Percentiles rank a stretch among this genome's conserved stretches.
Evolutionary conservation across 2,888 invertebrate species (phyloP).

Genomic region (Meteorus cinctellus): DNA sequence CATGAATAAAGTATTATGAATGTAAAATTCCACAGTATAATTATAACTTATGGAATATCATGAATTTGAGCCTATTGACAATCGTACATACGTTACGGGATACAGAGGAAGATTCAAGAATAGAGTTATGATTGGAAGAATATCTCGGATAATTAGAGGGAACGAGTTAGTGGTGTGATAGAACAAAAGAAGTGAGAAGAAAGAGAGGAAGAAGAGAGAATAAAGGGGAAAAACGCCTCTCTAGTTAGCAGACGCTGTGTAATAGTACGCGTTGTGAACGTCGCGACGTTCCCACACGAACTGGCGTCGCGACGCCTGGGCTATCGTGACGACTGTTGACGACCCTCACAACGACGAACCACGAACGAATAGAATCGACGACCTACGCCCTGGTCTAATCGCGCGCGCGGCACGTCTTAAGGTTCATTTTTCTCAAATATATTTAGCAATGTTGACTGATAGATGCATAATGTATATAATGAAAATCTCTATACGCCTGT

Average conservation of each 20-base stretch:
- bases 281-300: conserved; percentile 66
- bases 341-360: conserved; percentile 14
- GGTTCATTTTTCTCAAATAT: not conserved
- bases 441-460: not conserved
- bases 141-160: not conserved
- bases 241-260: conserved; percentile 3
- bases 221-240: not conserved
- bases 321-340: conserved; percentile 25
- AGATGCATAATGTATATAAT: not conserved
- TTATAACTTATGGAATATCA: not conserved
- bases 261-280: conserved; percentile 55
- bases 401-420: not conserved
- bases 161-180: not conserved
- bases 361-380: conserved; percentile 12
- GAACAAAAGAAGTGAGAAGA: not conserved
- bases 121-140: not conserved
- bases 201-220: not conserved
- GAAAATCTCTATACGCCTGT: not conserved
- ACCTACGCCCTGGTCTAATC: conserved; percentile 21
- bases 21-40: not conserved
- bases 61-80: not conserved
- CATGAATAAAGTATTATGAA: not conserved
- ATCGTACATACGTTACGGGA: not conserved
- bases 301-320: conserved; percentile 52
- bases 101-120: not conserved